Conservation (phyloP, 2,113 vertebrate species). For the Hippocampus barbouri region DNA sequence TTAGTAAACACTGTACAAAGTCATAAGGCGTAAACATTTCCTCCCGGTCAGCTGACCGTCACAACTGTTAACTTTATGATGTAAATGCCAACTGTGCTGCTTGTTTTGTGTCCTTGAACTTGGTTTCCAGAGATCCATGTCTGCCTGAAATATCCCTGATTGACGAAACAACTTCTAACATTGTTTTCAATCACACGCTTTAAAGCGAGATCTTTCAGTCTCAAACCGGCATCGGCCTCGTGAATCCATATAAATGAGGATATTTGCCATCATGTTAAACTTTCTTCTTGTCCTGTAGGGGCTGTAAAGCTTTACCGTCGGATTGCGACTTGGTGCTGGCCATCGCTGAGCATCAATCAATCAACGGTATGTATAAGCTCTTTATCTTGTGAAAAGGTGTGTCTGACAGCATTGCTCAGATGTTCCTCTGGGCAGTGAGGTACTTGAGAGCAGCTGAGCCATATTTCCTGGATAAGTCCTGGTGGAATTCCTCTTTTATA, state of each 20-base stretch:
- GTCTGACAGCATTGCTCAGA: slow-evolving; percentile 37
- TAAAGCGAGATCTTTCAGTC: slow-evolving; percentile 57
- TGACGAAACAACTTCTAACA: slow-evolving; percentile 64
- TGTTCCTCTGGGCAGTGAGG: slow-evolving; percentile 86
- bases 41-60: neutral
- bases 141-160: slow-evolving; percentile 66
- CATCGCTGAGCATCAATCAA: neutral
- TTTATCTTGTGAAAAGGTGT: neutral
- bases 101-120: neutral
- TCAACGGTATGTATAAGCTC: neutral
- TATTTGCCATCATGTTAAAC: neutral
- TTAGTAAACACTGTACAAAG: neutral
- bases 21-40: neutral
- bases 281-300: slow-evolving; percentile 6
- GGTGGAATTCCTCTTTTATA: slow-evolving; percentile 92
- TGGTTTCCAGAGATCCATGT: slow-evolving; percentile 2
- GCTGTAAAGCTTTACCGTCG: slow-evolving; percentile 43
- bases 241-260: neutral
- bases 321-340: slow-evolving; percentile 51
- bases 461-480: slow-evolving; percentile 88
- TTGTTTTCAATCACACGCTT: slow-evolving; percentile 39
- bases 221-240: slow-evolving; percentile 1
- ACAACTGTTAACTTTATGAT: neutral
- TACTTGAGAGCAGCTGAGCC: slow-evolving; percentile 93
- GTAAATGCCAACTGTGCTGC: neutral